Evolutionary conservation across 1,140 invertebrate genomes (phyloP).

Genomic region (Macrosteles quadrilineatus): DNA sequence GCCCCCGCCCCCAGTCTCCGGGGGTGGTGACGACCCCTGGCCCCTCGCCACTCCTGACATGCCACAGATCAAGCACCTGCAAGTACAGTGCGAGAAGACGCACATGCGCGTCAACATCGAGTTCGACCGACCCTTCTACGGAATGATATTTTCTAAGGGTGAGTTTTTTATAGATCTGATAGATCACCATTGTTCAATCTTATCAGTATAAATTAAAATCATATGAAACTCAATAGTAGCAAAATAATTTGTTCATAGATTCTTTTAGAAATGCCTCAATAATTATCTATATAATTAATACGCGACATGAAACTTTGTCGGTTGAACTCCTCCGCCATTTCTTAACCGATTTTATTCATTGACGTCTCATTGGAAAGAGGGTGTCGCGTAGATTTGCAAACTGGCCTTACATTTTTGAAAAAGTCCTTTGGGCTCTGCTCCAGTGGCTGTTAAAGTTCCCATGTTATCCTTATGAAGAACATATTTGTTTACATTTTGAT

Average conservation of each 20-base stretch:
- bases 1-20: slow-evolving; percentile 41
- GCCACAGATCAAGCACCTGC: slow-evolving; percentile 87
- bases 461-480: no score
- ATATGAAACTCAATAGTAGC: no score
- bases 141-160: slow-evolving; percentile 91
- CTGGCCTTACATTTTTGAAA: no score
- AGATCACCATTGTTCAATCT: neutral
- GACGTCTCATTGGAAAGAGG: no score
- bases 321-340: no score
- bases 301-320: no score
- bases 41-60: slow-evolving; percentile 77
- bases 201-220: neutral
- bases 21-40: slow-evolving; percentile 69
- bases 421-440: no score
- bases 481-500: no score
- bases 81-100: slow-evolving; percentile 94
- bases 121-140: slow-evolving; percentile 93
- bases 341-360: no score
- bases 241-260: neutral
- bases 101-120: slow-evolving; percentile 90
- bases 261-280: neutral
- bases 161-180: neutral
- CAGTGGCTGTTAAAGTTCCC: no score
- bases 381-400: no score
- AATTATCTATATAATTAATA: neutral